Evolutionary conservation across 2,113 vertebrate genomes (phyloP), one percentile per base, ranked within the genome.

Genomic region (Terrapene triunguis): DNA sequence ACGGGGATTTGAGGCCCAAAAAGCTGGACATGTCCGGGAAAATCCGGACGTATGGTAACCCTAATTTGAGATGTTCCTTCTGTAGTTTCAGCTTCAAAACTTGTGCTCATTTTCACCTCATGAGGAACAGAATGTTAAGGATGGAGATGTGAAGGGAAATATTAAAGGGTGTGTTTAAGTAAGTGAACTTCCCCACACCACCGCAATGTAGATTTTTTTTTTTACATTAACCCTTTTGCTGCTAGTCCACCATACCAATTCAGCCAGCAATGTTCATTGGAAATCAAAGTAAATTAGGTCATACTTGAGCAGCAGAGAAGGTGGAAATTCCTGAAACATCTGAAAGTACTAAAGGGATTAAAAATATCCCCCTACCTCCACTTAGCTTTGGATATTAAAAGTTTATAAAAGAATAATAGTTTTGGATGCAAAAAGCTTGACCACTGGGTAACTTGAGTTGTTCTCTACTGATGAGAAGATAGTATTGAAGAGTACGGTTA

Each of bases 371-470:
- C 47, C 91, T 94, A 86, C 88, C 27, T 94, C 12, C 84, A 50
- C 16, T 88, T 88, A 80, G 35, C 13, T 94, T 90, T 83, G 22
- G 4, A 4, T 53, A 85, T 90, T 93, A 93, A 87, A 85, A 91
- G 86, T 95, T 97, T 76, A 88, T 94, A 82, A 87, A 84, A 47
- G 81, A 80, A 85, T 93, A 92, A 69, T 84, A 84, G 89, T 86
- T 72, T 57, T 55, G 16, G 53, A 69, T 89, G 48, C 93, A 89
- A 92, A 54, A 74, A 3, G 27, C 5, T 87, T 91, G 81, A 86
- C 48, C 62, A 89, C 89, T 92, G 17, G 22, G 16, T 87, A 87
- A 65, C 47, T 82, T 59, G 62, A 84, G 19, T 59, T 91, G 24
- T 93, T 89, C 89, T 88, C 85, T 82, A 17, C 88, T 87, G 96